Base-by-base conservation (phyloP, 64 coral and sea anemone genomes). In the Stichodactyla helianthus region DNA sequence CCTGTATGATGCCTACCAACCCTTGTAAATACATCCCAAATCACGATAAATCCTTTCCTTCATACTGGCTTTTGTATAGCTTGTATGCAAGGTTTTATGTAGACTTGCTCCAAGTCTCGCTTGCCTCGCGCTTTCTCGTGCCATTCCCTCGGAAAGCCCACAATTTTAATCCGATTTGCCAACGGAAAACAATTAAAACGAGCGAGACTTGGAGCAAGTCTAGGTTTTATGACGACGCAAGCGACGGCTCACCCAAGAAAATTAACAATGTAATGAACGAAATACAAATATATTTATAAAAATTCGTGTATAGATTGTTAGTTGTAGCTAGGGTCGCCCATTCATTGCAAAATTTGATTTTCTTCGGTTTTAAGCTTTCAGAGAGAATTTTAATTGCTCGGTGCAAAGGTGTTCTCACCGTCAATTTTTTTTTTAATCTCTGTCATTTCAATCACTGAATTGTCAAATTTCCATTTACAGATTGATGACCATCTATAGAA, bases 261-360 rank as follows among this genome's bases (percentile, higher is more conserved):
- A 27, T 28, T 31, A 27, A 26, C 68, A 35, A 26, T 68, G 19
- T 20, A 68, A 74, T 31, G 68, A 74, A 74, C 2, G 23, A 31
- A 74, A 74, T 74, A 19, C 25, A 74, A 74, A 74, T 74, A 74
- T 74, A 74, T 74, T 74, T 74, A 74, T 74, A 74, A 31, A 74
- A 13, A 13, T 74, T 31, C 10, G 6, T 74, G 25, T 74, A 44
- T 44, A 74, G 27, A 14, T 31, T 74, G 68, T 74, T 74, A 74
- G 68, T 74, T 74, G 68, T 74, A 74, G 68, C 23, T 12, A 74
- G 68, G 68, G 68, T 74, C 68, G 68, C 68, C 68, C 68, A 74
- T 74, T 74, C 68, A 74, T 74, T 35, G 13, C 68, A 26, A 23
- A 74, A 27, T 25, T 10, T n/a, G 12, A n/a, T n/a, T n/a, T 28